phyloP scores from a whole-genome alignment of 2,888 invertebrate genomes.

The Cryptus armator region DNA sequence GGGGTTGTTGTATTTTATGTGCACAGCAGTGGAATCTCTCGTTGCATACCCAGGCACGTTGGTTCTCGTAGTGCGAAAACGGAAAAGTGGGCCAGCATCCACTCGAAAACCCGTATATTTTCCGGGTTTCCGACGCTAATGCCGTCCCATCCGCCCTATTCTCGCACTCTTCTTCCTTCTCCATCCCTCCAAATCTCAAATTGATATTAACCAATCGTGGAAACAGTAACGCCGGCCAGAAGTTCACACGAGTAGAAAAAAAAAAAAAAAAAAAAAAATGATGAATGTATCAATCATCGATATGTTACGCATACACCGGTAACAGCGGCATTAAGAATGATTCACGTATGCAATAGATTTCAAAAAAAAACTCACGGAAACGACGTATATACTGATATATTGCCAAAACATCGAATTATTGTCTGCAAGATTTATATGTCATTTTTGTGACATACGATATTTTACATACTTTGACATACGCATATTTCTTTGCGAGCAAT shows the following conservation, averaged over 20 bases:
- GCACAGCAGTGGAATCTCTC: constrained; percentile 66
- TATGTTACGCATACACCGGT: background rate
- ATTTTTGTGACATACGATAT: background rate
- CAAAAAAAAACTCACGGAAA: background rate
- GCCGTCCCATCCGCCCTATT: constrained; percentile 55
- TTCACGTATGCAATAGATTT: background rate
- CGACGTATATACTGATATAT: too few relatives aligned
- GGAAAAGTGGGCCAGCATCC: constrained; percentile 69
- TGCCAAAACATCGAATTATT: too few relatives aligned
- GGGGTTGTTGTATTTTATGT: constrained; percentile 67
- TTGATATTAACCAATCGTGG: constrained; percentile 36
- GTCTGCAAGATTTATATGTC: background rate
- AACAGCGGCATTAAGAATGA: background rate
- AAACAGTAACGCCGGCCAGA: background rate
- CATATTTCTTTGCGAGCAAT: too few relatives aligned
- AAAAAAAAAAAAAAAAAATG: background rate
- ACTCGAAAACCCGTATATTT: constrained; percentile 67
- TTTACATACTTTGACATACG: too few relatives aligned
- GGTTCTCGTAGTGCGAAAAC: constrained; percentile 51
- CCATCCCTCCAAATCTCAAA: constrained; percentile 48
- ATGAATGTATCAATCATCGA: background rate
- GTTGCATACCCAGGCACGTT: constrained; percentile 45
- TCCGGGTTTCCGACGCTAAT: constrained; percentile 63
- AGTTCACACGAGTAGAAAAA: background rate
- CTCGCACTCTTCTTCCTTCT: constrained; percentile 20